Evolutionary conservation across 2,113 vertebrate genomes (phyloP).

Genomic region (Channa maculata): DNA sequence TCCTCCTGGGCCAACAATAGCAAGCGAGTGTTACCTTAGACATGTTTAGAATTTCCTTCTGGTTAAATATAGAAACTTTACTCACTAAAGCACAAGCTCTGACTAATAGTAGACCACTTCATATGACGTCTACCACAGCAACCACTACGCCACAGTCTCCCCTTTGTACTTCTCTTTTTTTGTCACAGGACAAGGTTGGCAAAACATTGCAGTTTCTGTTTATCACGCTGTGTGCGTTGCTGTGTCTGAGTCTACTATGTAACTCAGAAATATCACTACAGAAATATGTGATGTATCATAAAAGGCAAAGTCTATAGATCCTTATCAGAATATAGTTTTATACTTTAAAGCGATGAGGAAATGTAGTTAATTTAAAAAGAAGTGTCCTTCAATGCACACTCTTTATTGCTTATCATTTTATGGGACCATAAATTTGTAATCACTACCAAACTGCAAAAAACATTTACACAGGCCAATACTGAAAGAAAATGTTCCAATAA

Average conservation of each 20-base stretch:
- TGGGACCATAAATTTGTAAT: too few relatives aligned
- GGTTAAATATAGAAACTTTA: conserved; percentile 42
- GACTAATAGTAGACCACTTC: conserved; percentile 30
- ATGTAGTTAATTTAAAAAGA: not conserved
- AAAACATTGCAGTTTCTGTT: conserved; percentile 5
- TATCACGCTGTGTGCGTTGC: not conserved
- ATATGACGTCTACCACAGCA: not conserved
- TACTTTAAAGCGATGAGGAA: too few relatives aligned
- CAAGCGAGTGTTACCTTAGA: conserved; percentile 12
- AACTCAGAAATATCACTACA: too few relatives aligned
- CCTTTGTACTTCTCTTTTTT: not conserved
- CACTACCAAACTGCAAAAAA: not conserved
- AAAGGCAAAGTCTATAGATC: not conserved
- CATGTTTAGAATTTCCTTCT: not conserved
- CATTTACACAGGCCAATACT: accelerated
- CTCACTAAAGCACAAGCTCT: conserved; percentile 6
- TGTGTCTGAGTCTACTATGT: not conserved
- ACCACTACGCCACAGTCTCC: not conserved
- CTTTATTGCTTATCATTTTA: too few relatives aligned
- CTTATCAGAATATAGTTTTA: too few relatives aligned
- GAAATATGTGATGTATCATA: too few relatives aligned
- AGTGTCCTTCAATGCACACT: not conserved
- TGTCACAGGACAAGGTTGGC: not conserved
- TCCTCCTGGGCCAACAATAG: conserved; percentile 6
- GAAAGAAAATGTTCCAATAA: not conserved